Base-by-base conservation (phyloP, 2,888 invertebrate genomes). In the Parnassius smintheus region DNA sequence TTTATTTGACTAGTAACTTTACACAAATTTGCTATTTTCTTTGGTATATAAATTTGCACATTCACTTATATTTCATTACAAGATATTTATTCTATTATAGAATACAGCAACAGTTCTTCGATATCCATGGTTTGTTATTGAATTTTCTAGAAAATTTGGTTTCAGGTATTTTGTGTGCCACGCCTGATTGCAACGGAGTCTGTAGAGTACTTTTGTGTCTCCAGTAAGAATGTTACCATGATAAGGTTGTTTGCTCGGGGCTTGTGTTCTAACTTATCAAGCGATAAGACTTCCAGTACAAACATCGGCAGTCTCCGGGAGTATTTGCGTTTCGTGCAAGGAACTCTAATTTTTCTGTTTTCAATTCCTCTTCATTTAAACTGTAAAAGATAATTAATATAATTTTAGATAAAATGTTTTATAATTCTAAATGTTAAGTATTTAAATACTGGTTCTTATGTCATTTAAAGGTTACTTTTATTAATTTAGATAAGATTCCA, bases 181-280 rank as follows among this genome's bases (percentile, higher is more conserved):
- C 81, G 78, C 66, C 75, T 76, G 72, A 74, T 65, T 74, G 74
- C 67, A 70, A 68, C 75, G 76, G 85, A 85, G 79, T 83, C 88
- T 86, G 85, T 76, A 74, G 73, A 75, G 81, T 72, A 81, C 77
- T 77, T 83, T 75, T 68, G 75, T 78, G 82, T 83, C 79, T 75
- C 75, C 79, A 74, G 77, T 76, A 72, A 85, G 86, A 87, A 83
- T 82, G 85, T 78, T 85, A 83, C 77, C 90, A 90, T 89, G 91
- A 91, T 91, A 91, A 90, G 79, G 75, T 68, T 91, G 90, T 91
- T 91, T 91, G 81, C 76, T 66, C 74, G 75, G 68, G 88, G 90
- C 88, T 91, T 91, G 88, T 91, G 87, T 88, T 91, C 81, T 78
- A 87, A 90, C 88, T 88, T 91, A 91, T 91, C 91, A 89, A 82